Evolutionary conservation across 2,888 invertebrate species (phyloP).

Genomic region (Mylabris sibirica): DNA sequence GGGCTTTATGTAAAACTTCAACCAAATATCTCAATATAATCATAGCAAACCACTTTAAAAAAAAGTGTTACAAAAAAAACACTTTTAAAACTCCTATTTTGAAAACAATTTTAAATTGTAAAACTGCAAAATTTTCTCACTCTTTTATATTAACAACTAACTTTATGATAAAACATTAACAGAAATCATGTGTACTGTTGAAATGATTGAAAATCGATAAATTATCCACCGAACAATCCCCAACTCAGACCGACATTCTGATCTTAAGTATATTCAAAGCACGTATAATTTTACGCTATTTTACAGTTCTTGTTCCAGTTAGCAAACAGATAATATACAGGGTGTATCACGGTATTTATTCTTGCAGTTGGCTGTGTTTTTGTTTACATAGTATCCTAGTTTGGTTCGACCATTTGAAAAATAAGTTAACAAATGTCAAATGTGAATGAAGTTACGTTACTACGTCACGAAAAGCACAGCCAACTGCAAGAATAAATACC

Average conservation of each 20-base stretch:
- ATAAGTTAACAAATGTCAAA: too few relatives aligned
- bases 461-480: too few relatives aligned
- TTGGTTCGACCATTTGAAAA: too few relatives aligned
- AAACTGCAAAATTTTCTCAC: not conserved
- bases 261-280: not conserved
- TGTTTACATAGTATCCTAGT: too few relatives aligned
- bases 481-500: too few relatives aligned
- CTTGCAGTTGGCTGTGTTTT: too few relatives aligned
- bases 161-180: not conserved
- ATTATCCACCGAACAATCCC: not conserved
- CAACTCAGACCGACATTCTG: not conserved
- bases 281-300: constrained; percentile 15
- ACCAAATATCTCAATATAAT: constrained; percentile 9
- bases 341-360: too few relatives aligned
- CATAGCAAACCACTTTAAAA: not conserved
- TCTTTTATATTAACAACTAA: not conserved
- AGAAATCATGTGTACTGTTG: not conserved
- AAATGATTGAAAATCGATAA: not conserved
- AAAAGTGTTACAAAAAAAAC: constrained; percentile 9
- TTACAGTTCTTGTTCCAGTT: constrained; percentile 2
- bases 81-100: not conserved
- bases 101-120: not conserved
- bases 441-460: too few relatives aligned
- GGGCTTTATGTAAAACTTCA: constrained; percentile 16
- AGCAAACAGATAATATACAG: constrained; percentile 10